phyloP scores from a whole-genome alignment of 2,888 invertebrate genomes.

The Himalopsyche japonica region DNA sequence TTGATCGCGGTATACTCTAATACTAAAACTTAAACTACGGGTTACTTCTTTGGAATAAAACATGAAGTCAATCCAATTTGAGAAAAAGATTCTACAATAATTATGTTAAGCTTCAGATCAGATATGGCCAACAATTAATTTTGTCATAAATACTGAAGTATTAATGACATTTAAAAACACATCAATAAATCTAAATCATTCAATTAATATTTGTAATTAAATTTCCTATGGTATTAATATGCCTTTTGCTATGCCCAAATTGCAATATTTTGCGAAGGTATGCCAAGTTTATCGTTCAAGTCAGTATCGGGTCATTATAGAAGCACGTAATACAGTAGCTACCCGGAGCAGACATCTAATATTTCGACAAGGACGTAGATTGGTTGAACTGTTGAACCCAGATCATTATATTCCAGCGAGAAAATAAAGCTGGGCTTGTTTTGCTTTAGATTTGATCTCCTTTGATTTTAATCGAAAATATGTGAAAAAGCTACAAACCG shows the following conservation, averaged over 20 bases:
- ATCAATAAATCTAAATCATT: neutral
- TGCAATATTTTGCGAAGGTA: neutral
- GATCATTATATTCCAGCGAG: no score
- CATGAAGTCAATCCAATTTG: no score
- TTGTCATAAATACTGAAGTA: neutral
- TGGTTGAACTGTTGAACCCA: no score
- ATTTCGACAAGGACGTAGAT: neutral
- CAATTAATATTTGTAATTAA: neutral
- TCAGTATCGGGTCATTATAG: neutral
- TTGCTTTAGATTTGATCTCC: no score
- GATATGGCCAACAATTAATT: neutral
- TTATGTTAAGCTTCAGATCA: no score
- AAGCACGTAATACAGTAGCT: neutral
- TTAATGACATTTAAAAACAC: neutral
- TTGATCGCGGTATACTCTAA: no score
- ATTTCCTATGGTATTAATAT: neutral
- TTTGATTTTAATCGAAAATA: no score
- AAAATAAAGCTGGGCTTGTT: no score
- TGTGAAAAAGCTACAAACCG: no score
- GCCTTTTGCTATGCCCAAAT: neutral
- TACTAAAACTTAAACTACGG: no score
- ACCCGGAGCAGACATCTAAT: neutral
- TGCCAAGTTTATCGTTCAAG: neutral
- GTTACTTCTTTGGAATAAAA: no score
- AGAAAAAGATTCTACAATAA: no score